Evolutionary conservation across 1,140 invertebrate species (phyloP).

Genomic region (Bacillus rossius): DNA sequence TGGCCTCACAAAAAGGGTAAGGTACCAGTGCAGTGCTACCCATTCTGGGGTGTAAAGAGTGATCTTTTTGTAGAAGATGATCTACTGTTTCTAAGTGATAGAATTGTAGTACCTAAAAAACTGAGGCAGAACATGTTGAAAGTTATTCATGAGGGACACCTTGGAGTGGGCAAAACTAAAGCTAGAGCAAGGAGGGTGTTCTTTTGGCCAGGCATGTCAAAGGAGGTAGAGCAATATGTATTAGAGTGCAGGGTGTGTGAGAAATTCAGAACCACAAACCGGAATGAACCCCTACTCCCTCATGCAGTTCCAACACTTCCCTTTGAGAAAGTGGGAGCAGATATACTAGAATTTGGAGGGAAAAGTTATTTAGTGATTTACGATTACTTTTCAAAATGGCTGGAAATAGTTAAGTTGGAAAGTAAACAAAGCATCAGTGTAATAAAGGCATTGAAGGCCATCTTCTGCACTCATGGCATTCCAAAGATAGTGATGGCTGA

Average conservation of each 20-base stretch:
- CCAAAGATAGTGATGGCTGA: conserved; percentile 13
- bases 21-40: no score
- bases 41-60: conserved; percentile 22
- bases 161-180: conserved; percentile 29
- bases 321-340: conserved; percentile 23
- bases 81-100: conserved; percentile 34
- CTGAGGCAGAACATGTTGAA: conserved; percentile 29
- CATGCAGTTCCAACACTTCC: conserved; percentile 21
- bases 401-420: conserved; percentile 13
- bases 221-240: not conserved
- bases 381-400: conserved; percentile 25
- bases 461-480: conserved; percentile 20
- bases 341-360: conserved; percentile 8
- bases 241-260: conserved; percentile 15
- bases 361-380: conserved; percentile 2
- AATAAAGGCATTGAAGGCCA: not conserved
- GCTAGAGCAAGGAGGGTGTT: conserved; percentile 17
- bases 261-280: conserved; percentile 9
- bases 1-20: conserved; percentile 4
- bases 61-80: conserved; percentile 25
- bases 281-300: conserved; percentile 23
- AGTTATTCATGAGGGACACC: conserved; percentile 32
- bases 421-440: not conserved
- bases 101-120: no score
- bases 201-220: conserved; percentile 23